Evolutionary conservation across 2,113 vertebrate species (phyloP), one percentile per base, ranked within the genome.

Genomic region (Ammodramus savannarum): DNA sequence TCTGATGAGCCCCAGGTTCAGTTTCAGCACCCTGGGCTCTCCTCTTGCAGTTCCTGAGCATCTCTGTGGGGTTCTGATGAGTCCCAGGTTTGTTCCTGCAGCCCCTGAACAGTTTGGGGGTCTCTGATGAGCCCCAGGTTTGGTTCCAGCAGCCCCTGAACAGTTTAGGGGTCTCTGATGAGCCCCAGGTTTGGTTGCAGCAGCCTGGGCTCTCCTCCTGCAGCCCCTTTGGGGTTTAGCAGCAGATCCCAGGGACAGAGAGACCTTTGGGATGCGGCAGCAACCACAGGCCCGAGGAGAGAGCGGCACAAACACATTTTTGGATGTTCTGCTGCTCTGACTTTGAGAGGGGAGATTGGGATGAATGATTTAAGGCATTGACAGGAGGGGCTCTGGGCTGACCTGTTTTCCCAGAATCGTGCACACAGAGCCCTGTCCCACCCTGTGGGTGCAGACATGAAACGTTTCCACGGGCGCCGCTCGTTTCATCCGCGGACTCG

Each of bases 401-500:
- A 68, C 84, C 84, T 58, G 71, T 9, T 72, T 69, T 58, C 78
- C 6, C 48, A 21, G 65, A 4, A 2, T 6, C 9, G 0, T 9
- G 65, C 2, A 0, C 2, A 1, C 51, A 49, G 89, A 18, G 0
- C 67, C 72, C 72, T 32, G 88, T 69, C 87, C 75, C 46, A 0
- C 39, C 57, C 17, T 21, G 57, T 20, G 72, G 31, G 3, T 58
- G 43, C 57, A 75, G 86, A n/a, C 57, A 18, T 22, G 57, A 81
- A 59, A 34, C 22, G 2, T 8, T 8, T 82, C 38, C 27, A 0
- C 1, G 0, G 13, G 80, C 2, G 10, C 48, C 0, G 0, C 72
- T 12, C 2, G 13, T 71, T 80, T 59, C 57, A 76, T 89, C 87
- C 68, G 52, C 48, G 4, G 38, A 73, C 57, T 22, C 57, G 1